Conservation (phyloP, 2,113 vertebrate genomes). For the Tragelaphus buxtoni region DNA sequence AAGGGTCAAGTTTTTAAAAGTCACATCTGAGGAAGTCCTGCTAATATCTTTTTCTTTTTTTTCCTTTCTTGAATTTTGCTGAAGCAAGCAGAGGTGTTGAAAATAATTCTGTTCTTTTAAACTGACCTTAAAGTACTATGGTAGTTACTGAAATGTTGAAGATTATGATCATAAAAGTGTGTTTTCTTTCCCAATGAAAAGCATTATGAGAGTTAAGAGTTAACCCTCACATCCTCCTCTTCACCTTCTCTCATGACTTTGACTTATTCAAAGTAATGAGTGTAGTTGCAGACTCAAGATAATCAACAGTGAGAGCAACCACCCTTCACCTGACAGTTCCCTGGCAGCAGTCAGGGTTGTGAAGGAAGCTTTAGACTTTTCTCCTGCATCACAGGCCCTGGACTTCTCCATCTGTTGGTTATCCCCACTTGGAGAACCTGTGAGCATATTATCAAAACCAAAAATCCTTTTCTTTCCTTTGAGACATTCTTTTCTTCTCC, state of each 20-base stretch:
- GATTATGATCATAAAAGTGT: background rate
- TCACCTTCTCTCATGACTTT: background rate
- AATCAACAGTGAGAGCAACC: background rate
- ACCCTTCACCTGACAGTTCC: background rate
- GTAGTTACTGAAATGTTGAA: slow-evolving; percentile 16
- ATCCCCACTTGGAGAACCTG: background rate
- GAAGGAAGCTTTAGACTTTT: background rate
- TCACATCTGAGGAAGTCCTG: background rate
- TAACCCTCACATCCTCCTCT: background rate
- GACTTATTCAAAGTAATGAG: background rate
- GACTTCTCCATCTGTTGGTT: background rate
- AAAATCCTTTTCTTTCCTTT: background rate
- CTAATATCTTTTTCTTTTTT: background rate
- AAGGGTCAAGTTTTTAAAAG: slow-evolving; percentile 12
- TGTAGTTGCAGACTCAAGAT: background rate
- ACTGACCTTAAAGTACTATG: background rate
- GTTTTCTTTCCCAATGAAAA: slow-evolving; percentile 5
- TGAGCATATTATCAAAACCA: background rate
- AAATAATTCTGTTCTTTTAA: slow-evolving; percentile 25
- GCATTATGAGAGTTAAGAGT: background rate
- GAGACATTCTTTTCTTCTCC: background rate
- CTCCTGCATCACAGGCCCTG: background rate
- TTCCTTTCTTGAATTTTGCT: slow-evolving; percentile 40
- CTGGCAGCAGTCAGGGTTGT: background rate
- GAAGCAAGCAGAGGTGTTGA: slow-evolving; percentile 35